Evolutionary conservation across 2,888 invertebrate species (phyloP).

Genomic region (Drosophila leonis): DNA sequence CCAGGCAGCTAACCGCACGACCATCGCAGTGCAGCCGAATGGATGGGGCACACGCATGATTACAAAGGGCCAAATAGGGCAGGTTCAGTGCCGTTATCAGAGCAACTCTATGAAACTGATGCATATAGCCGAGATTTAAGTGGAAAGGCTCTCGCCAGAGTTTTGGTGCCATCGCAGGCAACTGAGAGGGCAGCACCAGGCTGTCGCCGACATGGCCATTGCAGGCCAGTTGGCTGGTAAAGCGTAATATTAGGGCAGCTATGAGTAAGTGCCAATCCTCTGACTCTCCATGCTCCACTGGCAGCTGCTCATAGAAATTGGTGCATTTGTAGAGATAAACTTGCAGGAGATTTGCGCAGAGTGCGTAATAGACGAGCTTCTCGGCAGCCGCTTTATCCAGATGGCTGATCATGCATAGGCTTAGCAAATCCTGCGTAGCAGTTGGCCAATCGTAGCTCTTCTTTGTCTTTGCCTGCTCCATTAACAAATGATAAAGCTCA

Average conservation of each 20-base stretch:
- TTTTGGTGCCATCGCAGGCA: slow-evolving; percentile 49
- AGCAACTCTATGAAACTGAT: slow-evolving; percentile 77
- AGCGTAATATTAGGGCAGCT: slow-evolving; percentile 90
- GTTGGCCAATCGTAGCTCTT: neutral
- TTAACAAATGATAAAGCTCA: slow-evolving; percentile 67
- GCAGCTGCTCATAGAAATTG: slow-evolving; percentile 88
- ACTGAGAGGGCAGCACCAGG: slow-evolving; percentile 40
- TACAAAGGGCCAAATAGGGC: slow-evolving; percentile 94
- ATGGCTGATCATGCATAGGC: slow-evolving; percentile 87
- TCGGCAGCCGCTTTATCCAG: slow-evolving; percentile 88
- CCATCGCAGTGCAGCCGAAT: slow-evolving; percentile 92
- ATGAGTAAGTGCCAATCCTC: slow-evolving; percentile 86
- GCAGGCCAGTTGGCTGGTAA: slow-evolving; percentile 91
- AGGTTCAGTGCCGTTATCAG: slow-evolving; percentile 92
- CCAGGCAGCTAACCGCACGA: slow-evolving; percentile 89
- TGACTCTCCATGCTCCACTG: slow-evolving; percentile 77
- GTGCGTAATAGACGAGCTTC: slow-evolving; percentile 84
- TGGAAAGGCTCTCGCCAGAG: slow-evolving; percentile 75
- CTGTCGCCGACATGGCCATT: slow-evolving; percentile 90
- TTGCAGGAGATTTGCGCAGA: slow-evolving; percentile 88
- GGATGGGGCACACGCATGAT: slow-evolving; percentile 95
- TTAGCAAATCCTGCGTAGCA: slow-evolving; percentile 48
- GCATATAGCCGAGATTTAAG: slow-evolving; percentile 68
- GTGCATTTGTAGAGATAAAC: slow-evolving; percentile 89
- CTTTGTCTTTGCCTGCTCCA: neutral